Base-by-base conservation (phyloP, 1,140 invertebrate genomes). In the Lepidurus couesii region DNA sequence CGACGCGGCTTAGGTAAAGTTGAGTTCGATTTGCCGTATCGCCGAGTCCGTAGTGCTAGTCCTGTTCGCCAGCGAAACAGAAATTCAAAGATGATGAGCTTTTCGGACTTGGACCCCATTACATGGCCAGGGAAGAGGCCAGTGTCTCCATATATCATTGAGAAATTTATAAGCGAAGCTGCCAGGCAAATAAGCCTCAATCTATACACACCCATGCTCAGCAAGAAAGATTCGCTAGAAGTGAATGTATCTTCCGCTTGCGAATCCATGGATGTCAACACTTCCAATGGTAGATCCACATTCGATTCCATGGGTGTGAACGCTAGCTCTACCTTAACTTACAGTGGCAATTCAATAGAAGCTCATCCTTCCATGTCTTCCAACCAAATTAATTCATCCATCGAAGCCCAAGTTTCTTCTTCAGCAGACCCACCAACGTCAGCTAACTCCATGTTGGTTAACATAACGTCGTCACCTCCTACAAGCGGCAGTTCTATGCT, bases 381-480 rank as follows among this genome's bases (percentile, higher is more conserved):
- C 9, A 74, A 43, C 42, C 45, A n/a, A 16, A 74, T 44, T 7
- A 47, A 75, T 16, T 42, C 44, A 26, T 79, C 78, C 5, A 79
- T 79, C 73, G 44, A 42, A 34, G 13, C 45, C 44, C 26, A 77
- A 8, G 16, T 24, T 34, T 24, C 76, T 45, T 53, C 44, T 26
- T n/a, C 44, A 53, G 2, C 44, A 34, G 24, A 77, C 16, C 16
- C n/a, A 13, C 16, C 16, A 65, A 65, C 21, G 16, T 65, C 53
- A 65, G 53, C n/a, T 21, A 65, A 21, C 13, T 65, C 53, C 6
- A 65, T 65, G 9, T 13, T 21, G 24, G 78, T 79, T 13, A 79
- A 79, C 47, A 74, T 47, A 10, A 79, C 74, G 10, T 79, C 78
- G 43, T 79, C 78, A 21, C 78, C 73, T 13, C 74, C 78, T 74